A percentile compares a stretch with the other conserved stretches of the same genome.
phyloP scores from a whole-genome alignment of 1,140 invertebrate genomes.

The Bombus superbus region DNA sequence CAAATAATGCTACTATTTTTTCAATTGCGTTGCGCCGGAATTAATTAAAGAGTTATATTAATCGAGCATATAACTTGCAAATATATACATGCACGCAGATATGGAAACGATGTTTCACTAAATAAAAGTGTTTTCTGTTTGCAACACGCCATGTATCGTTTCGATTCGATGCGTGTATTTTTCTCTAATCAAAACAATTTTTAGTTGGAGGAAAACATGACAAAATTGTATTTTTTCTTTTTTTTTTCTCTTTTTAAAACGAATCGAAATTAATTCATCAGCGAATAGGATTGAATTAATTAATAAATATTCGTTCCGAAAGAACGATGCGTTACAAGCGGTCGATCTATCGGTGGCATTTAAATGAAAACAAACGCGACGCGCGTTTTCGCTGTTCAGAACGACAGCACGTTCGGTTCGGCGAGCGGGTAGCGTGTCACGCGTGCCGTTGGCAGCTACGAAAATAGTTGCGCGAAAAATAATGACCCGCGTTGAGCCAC shows the following conservation, averaged over 20 bases:
- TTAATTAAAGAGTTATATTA: neutral
- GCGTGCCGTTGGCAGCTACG: constrained; percentile 70
- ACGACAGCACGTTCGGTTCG: constrained; percentile 63
- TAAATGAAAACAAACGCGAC: constrained; percentile 80
- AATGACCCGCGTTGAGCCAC: constrained; percentile 72
- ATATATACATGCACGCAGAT: neutral
- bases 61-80: neutral
- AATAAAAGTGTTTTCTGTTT: neutral
- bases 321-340: neutral
- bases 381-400: constrained; percentile 60
- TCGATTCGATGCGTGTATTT: too few species aligned
- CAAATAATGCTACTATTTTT: neutral
- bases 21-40: neutral
- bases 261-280: neutral
- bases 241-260: neutral
- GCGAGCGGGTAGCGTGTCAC: constrained; percentile 62
- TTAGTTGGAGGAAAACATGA: neutral
- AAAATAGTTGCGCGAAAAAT: constrained; percentile 79
- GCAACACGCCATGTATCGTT: too few species aligned
- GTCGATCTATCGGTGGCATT: constrained; percentile 63
- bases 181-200: too few species aligned
- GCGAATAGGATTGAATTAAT: neutral
- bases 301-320: neutral
- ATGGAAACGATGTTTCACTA: neutral
- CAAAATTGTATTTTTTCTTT: neutral